Percentiles rank a stretch among this genome's conserved stretches.
phyloP scores from a whole-genome alignment of 1,140 invertebrate genomes.

The Sitodiplosis mosellana region DNA sequence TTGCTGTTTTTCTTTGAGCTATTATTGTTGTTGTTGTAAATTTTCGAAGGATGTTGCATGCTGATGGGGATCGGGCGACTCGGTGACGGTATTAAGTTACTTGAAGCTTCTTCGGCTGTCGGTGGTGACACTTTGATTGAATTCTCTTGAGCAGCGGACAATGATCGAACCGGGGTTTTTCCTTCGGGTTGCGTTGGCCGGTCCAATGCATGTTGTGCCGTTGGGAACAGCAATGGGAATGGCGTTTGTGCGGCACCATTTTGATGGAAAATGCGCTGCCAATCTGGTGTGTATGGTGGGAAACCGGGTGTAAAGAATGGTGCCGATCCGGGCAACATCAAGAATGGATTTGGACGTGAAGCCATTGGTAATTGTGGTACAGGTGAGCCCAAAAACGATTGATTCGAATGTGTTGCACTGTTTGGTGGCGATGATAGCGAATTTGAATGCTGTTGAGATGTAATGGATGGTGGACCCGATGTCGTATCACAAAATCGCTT shows the following conservation, averaged over 20 bases:
- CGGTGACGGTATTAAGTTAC: constrained; percentile 41
- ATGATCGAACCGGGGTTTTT: constrained; percentile 26
- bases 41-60: background rate
- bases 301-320: constrained; percentile 33
- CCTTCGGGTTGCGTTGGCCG: constrained; percentile 15
- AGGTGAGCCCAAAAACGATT: constrained; percentile 18
- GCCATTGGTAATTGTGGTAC: constrained; percentile 26
- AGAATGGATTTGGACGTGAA: constrained; percentile 39
- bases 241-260: constrained; percentile 21
- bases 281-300: constrained; percentile 25
- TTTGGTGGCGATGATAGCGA: background rate
- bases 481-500: constrained; percentile 67
- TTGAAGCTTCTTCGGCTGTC: constrained; percentile 40
- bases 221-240: constrained; percentile 38
- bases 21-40: constrained; percentile 1
- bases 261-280: constrained; percentile 17
- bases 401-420: constrained; percentile 20
- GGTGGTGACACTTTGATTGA: constrained; percentile 38
- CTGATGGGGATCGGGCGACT: constrained; percentile 27
- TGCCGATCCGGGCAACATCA: constrained; percentile 31
- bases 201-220: constrained; percentile 15
- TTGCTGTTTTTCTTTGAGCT: background rate
- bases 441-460: background rate
- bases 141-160: constrained; percentile 23
- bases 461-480: constrained; percentile 17